Conservation (phyloP, 2,113 vertebrate species). For the Hippoglossus stenolepis region DNA sequence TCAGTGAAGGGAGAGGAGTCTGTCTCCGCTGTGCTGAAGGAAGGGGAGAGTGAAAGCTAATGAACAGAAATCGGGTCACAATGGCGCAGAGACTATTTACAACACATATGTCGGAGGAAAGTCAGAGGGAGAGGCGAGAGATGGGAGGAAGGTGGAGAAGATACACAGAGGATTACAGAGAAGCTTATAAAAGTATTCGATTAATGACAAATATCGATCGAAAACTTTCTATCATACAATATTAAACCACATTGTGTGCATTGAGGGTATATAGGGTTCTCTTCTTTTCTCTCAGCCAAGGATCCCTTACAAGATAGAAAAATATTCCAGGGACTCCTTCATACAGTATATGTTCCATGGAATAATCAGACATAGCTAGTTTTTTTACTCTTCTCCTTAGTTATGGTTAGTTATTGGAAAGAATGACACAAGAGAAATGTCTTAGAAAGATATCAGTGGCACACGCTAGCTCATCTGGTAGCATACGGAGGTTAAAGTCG, state of each 20-base stretch:
- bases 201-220: neutral
- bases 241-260: neutral
- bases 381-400: no score
- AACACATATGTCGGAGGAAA: conserved; percentile 45
- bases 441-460: no score
- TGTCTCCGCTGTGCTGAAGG: conserved; percentile 49
- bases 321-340: no score
- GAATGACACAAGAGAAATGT: no score
- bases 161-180: neutral
- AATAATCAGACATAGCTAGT: no score
- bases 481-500: no score
- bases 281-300: no score
- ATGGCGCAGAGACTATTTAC: conserved; percentile 56
- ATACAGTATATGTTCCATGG: no score
- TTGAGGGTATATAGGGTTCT: no score
- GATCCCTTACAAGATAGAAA: no score
- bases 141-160: conserved; percentile 14
- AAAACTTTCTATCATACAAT: neutral
- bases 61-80: conserved; percentile 74
- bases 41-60: conserved; percentile 75
- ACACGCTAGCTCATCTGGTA: no score
- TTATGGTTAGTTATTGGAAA: no score
- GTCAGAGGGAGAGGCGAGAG: conserved; percentile 39
- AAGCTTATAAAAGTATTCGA: neutral
- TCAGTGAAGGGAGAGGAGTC: conserved; percentile 80